Evolutionary conservation across 2,113 vertebrate species (phyloP), one percentile per base, ranked within the genome.

Genomic region (Psettodes erumei): DNA sequence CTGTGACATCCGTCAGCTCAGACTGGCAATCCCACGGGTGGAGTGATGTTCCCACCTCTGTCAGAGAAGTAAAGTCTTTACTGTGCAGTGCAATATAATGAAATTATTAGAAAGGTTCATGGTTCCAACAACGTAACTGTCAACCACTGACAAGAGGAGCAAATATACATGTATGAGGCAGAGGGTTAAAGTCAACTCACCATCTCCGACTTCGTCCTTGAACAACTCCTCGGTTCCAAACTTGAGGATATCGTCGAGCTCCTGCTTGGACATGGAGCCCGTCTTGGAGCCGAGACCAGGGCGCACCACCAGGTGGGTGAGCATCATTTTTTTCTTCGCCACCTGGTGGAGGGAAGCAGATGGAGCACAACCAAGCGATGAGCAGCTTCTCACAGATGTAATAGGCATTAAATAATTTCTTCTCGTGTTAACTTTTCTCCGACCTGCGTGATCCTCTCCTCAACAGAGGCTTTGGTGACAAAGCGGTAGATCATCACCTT

Each of bases 401-500:
- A 19, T 3, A 48, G 8, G 25, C 38, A 6, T 53, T n/a, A 23
- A 15, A 30, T 4, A 5, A 53, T 21, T n/a, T 18, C 18, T 45
- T 37, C 37, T 11, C 10, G 21, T 50, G 50, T 19, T 30, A 2
- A 23, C n/a, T 43, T 47, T 28, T 21, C 21, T 56, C 86, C 64
- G 12, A 94, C 94, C 93, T 99, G 98, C 2, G 98, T 99, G 90
- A 99, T 99, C 58, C 97, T 95, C 82, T 99, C 98, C 81, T 99
- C 98, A 77, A 99, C 98, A 28, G 98, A 99, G 0, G 98, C 97
- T 78, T 98, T 97, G 42, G 98, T 99, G 82, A 99, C 98, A 77
- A 99, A 99, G 54, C 98, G 96, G 87, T 99, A 99, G 75, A 99
- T 99, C 98, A 99, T 99, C 83, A 99, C 98, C 86, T 99, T 99